Conservation (phyloP, 2,888 invertebrate species). For the Pseudococcus longispinus region DNA sequence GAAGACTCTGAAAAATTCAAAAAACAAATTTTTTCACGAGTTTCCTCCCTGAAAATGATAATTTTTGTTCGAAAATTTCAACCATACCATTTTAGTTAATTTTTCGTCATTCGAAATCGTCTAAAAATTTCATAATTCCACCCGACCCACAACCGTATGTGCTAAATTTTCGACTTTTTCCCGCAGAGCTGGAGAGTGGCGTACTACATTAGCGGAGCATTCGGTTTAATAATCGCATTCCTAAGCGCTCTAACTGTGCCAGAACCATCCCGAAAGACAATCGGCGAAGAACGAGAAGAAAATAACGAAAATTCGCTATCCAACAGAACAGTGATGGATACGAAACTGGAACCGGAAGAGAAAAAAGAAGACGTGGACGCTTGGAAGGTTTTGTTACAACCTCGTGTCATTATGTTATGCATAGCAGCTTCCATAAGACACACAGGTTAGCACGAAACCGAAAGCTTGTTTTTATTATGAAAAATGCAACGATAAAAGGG, state of each 20-base stretch:
- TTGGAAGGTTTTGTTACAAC: slow-evolving; percentile 80
- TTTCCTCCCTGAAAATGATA: too few relatives aligned
- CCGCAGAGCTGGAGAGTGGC: slow-evolving; percentile 81
- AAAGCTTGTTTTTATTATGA: background rate
- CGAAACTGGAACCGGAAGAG: slow-evolving; percentile 62
- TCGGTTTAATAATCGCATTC: slow-evolving; percentile 75
- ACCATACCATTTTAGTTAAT: too few relatives aligned
- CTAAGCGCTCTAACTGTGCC: slow-evolving; percentile 77
- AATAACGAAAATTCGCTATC: slow-evolving; percentile 59
- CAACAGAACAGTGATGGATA: slow-evolving; percentile 62
- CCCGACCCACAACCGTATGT: too few relatives aligned
- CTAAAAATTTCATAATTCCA: too few relatives aligned
- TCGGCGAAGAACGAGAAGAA: slow-evolving; percentile 70
- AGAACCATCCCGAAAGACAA: slow-evolving; percentile 78
- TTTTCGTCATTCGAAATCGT: too few relatives aligned
- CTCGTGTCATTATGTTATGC: slow-evolving; percentile 79
- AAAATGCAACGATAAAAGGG: background rate
- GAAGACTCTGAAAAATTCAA: too few relatives aligned
- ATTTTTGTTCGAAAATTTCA: too few relatives aligned
- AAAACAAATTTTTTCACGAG: too few relatives aligned
- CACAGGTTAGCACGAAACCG: slow-evolving; percentile 69
- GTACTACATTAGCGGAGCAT: slow-evolving; percentile 79
- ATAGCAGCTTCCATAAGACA: slow-evolving; percentile 88
- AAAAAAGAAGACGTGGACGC: slow-evolving; percentile 69
- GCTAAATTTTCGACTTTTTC: slow-evolving; percentile 48